Evolutionary conservation across 23 tunicate genomes (phyloP).

Genomic region (Phallusia fumigata): DNA sequence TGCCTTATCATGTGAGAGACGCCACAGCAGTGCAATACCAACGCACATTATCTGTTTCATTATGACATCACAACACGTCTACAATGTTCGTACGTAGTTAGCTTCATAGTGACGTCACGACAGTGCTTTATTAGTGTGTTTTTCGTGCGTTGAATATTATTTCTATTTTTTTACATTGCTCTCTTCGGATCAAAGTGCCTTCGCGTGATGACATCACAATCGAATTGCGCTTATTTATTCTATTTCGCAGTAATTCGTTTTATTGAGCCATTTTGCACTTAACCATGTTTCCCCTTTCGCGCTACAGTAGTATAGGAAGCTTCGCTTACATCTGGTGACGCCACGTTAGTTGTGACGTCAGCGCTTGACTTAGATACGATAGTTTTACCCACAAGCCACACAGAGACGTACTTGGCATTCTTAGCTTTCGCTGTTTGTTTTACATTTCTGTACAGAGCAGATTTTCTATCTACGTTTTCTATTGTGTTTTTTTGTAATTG

Average conservation of each 20-base stretch:
- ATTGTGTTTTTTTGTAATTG: too few relatives aligned
- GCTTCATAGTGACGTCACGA: background rate
- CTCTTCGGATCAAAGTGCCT: background rate
- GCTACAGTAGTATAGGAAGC: too few relatives aligned
- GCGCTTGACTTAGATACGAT: background rate
- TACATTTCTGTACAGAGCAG: too few relatives aligned
- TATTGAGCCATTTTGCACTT: constrained; percentile 3
- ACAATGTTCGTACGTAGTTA: background rate
- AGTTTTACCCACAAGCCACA: too few relatives aligned
- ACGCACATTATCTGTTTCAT: background rate
- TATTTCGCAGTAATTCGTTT: background rate
- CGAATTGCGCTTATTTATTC: background rate
- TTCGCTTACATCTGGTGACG: background rate
- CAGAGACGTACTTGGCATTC: too few relatives aligned
- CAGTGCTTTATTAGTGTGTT: background rate
- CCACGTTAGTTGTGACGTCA: constrained; percentile 1
- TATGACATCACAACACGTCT: constrained; percentile 3
- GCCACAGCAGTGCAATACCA: background rate
- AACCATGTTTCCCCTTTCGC: background rate
- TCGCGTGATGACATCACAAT: background rate
- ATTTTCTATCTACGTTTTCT: too few relatives aligned
- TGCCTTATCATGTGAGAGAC: background rate
- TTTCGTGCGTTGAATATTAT: background rate
- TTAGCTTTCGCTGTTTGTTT: too few relatives aligned
- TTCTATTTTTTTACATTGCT: constrained; percentile 3